These are phyloP conservation scores for Aspidiotus rigidus DNA, from an alignment of 2,888 invertebrate species.

Conservation along the genomic window DNA sequence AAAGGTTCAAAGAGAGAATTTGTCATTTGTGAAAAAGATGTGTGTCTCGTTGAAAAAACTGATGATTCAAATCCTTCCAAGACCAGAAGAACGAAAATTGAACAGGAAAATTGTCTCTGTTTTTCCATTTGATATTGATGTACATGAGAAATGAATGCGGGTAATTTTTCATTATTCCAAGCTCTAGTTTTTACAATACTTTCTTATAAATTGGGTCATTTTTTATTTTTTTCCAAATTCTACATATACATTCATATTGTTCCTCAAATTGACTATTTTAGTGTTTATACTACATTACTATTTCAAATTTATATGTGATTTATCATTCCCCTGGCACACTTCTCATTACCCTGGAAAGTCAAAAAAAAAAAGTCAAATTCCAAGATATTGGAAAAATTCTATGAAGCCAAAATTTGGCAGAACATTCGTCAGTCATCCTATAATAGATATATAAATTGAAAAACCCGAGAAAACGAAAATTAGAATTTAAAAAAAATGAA, in stretches of 20 bases:
- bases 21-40: not conserved
- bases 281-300: not conserved
- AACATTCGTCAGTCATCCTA: not conserved
- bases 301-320: not conserved
- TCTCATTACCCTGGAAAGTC: slow-evolving; percentile 1
- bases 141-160: not conserved
- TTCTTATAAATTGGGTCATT: not conserved
- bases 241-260: too few species aligned
- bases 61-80: not conserved
- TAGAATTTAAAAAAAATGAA: not conserved
- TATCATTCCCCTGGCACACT: not conserved
- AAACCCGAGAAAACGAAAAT: not conserved
- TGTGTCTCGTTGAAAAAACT: not conserved
- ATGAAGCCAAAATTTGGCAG: not conserved
- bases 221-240: too few species aligned
- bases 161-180: not conserved
- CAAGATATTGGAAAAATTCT: not conserved
- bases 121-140: not conserved
- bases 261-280: not conserved
- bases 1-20: not conserved
- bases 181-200: not conserved
- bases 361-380: not conserved
- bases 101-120: not conserved
- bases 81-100: not conserved
- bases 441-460: not conserved